phyloP scores from a whole-genome alignment of 1,140 invertebrate species.

The Metopolophium dirhodum region DNA sequence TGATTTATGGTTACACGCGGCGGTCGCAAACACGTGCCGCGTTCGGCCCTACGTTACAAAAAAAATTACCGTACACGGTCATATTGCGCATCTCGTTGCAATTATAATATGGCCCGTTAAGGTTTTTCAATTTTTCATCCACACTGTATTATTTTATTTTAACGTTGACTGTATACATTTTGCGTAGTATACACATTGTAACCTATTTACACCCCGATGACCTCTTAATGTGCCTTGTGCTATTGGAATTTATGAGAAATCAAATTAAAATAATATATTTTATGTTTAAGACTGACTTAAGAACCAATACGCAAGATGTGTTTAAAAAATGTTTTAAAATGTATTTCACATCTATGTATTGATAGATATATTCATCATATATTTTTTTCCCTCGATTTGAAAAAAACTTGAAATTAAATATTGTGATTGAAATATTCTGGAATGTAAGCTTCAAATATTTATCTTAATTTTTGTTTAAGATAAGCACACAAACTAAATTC shows the following conservation, averaged over 20 bases:
- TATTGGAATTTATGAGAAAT: background rate
- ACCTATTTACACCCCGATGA: too few relatives aligned
- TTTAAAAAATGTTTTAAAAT: background rate
- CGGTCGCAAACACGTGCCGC: background rate
- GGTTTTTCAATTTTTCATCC: background rate
- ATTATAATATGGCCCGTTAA: background rate
- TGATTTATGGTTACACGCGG: background rate
- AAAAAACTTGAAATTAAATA: too few relatives aligned
- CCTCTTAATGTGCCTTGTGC: too few relatives aligned
- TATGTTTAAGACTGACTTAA: background rate
- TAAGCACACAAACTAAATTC: too few relatives aligned
- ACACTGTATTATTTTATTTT: background rate
- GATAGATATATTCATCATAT: background rate
- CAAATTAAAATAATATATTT: background rate
- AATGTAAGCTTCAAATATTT: too few relatives aligned
- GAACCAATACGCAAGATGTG: background rate
- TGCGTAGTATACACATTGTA: too few relatives aligned
- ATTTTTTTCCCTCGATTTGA: background rate
- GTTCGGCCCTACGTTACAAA: background rate
- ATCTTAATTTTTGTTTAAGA: too few relatives aligned
- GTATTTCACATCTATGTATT: background rate
- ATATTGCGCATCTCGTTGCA: background rate
- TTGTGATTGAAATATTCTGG: too few relatives aligned
- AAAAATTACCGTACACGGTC: background rate
- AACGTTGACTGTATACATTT: background rate